Base-by-base conservation (phyloP, 2,797 vertebrate genomes). In the Xenentodon cancila region DNA sequence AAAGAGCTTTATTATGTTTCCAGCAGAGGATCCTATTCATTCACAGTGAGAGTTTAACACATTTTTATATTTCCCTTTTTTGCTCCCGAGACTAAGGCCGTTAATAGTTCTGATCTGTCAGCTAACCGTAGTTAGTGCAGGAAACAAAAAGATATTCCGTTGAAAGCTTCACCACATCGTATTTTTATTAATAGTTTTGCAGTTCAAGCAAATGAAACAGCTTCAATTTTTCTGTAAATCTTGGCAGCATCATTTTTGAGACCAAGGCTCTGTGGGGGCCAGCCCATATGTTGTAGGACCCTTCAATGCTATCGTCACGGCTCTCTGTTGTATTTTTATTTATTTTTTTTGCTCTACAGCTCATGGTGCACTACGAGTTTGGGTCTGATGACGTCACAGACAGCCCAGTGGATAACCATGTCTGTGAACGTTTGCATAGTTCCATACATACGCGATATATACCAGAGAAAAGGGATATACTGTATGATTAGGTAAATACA, bases 1-100 rank as follows among this genome's bases (percentile, higher is more conserved):
- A 92, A 92, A 91, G 89, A 89, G 91, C 71, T 81, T 93, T 90
- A 89, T 88, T 90, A 78, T 8, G 44, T 82, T 79, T 89, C 76
- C 87, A 90, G 84, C 80, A 90, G 88, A 80, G 71, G 78, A 88
- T 90, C 71, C 75, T 79, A 65, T 81, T 87, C 71, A 77, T 91
- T 92, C 89, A 91, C 89, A 90, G 88, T 91, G 64, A 81, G 42
- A 81, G 85, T 84, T 90, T 82, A 84, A 83, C 72, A 86, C 72
- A 72, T 72, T 77, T 80, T 51, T 67, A 79, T 64, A 70, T 73
- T 5, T 25, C 25, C 50, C 71, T 71, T 60, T 76, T 74, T 80
- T 37, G 46, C 17, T 46, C 43, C 59, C n/a, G 34, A 56, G 34
- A 53, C 53, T 17, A 22, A 67, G 50, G 16, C 17, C 37, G 45